Evolutionary conservation across 35 echinoderm and acorn worm genomes (phyloP).

Genomic region (Acanthaster planci): DNA sequence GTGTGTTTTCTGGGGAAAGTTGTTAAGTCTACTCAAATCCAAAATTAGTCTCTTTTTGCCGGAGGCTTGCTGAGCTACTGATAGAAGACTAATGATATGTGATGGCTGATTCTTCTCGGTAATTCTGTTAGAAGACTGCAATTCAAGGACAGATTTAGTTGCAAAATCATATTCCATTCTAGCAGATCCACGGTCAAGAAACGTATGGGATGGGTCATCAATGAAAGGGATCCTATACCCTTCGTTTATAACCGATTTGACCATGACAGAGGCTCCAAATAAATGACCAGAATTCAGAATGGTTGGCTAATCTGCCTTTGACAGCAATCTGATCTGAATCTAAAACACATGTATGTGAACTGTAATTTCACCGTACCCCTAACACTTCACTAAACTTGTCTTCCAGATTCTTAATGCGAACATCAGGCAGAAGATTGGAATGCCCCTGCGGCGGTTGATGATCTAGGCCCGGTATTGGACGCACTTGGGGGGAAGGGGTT

Average conservation of each 20-base stretch:
- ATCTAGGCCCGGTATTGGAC: too few relatives aligned
- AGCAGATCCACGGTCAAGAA: background rate
- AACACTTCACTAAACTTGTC: background rate
- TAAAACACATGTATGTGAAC: background rate
- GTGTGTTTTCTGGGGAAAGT: background rate
- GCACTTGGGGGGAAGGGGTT: too few relatives aligned
- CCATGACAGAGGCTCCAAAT: background rate
- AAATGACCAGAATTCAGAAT: background rate
- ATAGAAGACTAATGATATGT: background rate
- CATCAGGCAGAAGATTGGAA: too few relatives aligned
- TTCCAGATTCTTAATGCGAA: too few relatives aligned
- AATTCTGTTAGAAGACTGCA: background rate
- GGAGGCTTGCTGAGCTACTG: background rate
- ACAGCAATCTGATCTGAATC: background rate
- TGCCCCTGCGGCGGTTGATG: too few relatives aligned
- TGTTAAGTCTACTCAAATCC: background rate
- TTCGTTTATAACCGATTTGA: background rate
- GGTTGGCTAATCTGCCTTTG: background rate
- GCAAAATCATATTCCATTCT: background rate
- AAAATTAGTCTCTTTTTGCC: background rate
- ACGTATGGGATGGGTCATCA: background rate
- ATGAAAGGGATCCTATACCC: background rate
- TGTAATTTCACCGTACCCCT: background rate
- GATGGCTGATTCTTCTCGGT: background rate
- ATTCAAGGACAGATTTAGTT: too few relatives aligned